Evolutionary conservation across 2,797 vertebrate genomes (phyloP).

Genomic region (Dipus sagitta): DNA sequence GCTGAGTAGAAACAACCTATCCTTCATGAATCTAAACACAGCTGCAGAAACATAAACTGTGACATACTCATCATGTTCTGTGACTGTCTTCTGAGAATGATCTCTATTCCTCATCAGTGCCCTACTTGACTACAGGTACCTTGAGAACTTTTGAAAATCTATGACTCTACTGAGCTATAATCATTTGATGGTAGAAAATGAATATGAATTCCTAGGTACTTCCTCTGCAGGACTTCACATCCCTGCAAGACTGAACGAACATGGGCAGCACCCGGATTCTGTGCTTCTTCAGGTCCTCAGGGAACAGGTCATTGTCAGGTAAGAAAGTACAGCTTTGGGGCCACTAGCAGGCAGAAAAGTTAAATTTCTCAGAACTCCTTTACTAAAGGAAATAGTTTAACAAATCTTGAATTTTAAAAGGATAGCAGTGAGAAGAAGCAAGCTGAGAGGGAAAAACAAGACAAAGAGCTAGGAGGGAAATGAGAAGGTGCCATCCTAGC

Average conservation of each 20-base stretch:
- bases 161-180: background rate
- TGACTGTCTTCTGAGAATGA: constrained; percentile 40
- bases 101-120: constrained; percentile 46
- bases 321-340: background rate
- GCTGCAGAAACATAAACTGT: constrained; percentile 53
- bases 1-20: constrained; percentile 40
- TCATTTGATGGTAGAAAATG: background rate
- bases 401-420: constrained; percentile 3
- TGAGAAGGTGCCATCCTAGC: background rate
- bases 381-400: background rate
- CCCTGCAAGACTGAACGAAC: background rate
- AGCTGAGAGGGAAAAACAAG: background rate
- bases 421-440: background rate
- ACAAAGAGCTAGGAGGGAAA: background rate
- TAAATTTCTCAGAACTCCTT: constrained; percentile 29
- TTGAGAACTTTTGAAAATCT: constrained; percentile 31
- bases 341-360: background rate
- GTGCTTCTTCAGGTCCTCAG: background rate
- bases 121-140: constrained; percentile 20
- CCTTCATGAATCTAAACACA: constrained; percentile 23
- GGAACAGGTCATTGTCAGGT: background rate
- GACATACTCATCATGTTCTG: constrained; percentile 36
- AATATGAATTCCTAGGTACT: background rate
- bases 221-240: background rate
- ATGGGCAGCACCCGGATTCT: background rate